These are phyloP conservation scores for Pantala flavescens DNA, from an alignment of 1,140 invertebrate genomes.

Conservation along the genomic window DNA sequence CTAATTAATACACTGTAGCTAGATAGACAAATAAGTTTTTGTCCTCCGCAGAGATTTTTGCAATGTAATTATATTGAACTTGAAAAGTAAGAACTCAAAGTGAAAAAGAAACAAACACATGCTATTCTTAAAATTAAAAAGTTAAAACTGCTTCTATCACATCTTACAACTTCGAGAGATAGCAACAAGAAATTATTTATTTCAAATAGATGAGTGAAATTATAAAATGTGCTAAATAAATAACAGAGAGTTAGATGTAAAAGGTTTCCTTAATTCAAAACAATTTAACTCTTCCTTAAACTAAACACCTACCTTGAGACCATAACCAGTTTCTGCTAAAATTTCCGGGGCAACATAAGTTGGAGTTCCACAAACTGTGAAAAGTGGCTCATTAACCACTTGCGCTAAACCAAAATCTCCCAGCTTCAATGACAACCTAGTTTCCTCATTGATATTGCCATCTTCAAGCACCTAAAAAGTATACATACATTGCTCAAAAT, in stretches of 20 bases:
- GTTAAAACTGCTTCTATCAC: no score
- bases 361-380: constrained; percentile 93
- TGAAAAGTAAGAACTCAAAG: no score
- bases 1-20: no score
- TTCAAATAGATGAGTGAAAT: neutral
- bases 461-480: constrained; percentile 27
- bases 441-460: constrained; percentile 66
- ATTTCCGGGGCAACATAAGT: constrained; percentile 99
- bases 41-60: no score
- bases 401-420: constrained; percentile 97
- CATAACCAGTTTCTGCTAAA: constrained; percentile 86
- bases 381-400: constrained; percentile 74
- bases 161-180: no score
- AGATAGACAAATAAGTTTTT: no score
- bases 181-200: neutral
- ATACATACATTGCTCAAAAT: no score
- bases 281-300: neutral
- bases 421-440: constrained; percentile 73
- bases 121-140: no score
- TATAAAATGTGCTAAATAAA: neutral
- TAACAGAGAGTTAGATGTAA: neutral
- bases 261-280: neutral
- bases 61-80: no score
- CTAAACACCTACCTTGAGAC: constrained; percentile 56
- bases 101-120: no score